A percentile compares a stretch with the other conserved stretches of the same genome.
These are phyloP conservation scores for Sesia bembeciformis DNA, from an alignment of 2,888 invertebrate species.

Conservation along the genomic window DNA sequence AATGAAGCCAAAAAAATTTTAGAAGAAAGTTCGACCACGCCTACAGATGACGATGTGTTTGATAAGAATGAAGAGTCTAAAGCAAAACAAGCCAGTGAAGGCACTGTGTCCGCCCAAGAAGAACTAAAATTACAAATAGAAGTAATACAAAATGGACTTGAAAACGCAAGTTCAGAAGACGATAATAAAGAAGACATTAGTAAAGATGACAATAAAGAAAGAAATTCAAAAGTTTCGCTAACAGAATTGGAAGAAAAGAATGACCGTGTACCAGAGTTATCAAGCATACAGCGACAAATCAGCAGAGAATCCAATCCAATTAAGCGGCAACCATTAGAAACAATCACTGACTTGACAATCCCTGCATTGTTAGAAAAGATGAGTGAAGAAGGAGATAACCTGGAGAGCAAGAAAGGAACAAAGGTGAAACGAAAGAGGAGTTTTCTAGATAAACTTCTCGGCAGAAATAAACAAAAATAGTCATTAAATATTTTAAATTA, in stretches of 20 bases:
- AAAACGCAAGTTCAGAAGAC: conserved; percentile 5
- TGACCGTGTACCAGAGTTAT: conserved; percentile 53
- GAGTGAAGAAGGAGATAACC: conserved; percentile 43
- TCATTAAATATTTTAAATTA: conserved; percentile 3
- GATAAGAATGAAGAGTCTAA: conserved; percentile 29
- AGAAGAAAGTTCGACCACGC: conserved; percentile 25
- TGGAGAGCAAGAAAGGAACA: conserved; percentile 43
- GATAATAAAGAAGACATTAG: conserved; percentile 7
- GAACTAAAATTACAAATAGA: conserved; percentile 23
- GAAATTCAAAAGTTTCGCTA: conserved; percentile 40
- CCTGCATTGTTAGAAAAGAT: conserved; percentile 60
- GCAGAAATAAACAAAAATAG: conserved; percentile 54
- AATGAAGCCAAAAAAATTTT: conserved; percentile 24
- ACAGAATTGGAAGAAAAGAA: conserved; percentile 53
- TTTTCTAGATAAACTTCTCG: conserved; percentile 62
- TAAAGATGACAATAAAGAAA: conserved; percentile 20
- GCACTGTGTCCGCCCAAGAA: conserved; percentile 3
- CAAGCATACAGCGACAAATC: conserved; percentile 37
- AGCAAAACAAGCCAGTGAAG: conserved; percentile 11
- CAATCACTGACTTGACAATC: conserved; percentile 49
- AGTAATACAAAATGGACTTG: conserved; percentile 39
- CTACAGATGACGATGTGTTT: conserved; percentile 53
- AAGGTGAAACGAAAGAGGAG: conserved; percentile 67
- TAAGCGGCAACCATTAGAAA: conserved; percentile 32
- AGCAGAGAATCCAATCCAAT: conserved; percentile 44